Evolutionary conservation across 2,113 vertebrate species (phyloP).

Genomic region (Heterochromis multidens): DNA sequence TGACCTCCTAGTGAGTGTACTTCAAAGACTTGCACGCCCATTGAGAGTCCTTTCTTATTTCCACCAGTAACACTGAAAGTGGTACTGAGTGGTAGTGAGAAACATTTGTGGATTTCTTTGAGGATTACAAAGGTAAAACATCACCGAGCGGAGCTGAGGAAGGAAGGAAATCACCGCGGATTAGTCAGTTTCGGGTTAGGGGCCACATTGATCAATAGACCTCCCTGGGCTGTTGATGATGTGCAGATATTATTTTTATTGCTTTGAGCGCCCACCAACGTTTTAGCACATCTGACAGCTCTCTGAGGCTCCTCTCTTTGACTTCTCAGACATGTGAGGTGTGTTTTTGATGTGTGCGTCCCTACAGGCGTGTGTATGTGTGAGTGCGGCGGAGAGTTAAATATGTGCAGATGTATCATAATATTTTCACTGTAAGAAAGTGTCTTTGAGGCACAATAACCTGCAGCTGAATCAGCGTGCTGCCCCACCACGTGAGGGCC

Average conservation of each 20-base stretch:
- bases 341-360: neutral
- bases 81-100: slow-evolving; percentile 14
- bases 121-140: neutral
- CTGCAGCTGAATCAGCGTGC: slow-evolving; percentile 78
- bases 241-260: slow-evolving; percentile 23
- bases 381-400: slow-evolving; percentile 51
- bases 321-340: neutral
- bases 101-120: slow-evolving; percentile 37
- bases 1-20: slow-evolving; percentile 12
- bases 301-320: neutral
- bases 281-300: slow-evolving; percentile 20
- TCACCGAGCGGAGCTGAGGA: neutral
- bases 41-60: slow-evolving; percentile 23
- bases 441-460: slow-evolving; percentile 75
- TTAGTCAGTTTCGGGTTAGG: slow-evolving; percentile 29
- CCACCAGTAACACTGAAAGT: slow-evolving; percentile 4
- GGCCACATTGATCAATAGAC: slow-evolving; percentile 20
- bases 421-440: slow-evolving; percentile 77
- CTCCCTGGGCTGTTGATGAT: neutral
- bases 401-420: slow-evolving; percentile 79
- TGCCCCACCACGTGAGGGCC: slow-evolving; percentile 59
- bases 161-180: neutral
- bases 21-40: slow-evolving; percentile 44
- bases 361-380: neutral
- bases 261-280: slow-evolving; percentile 16